Base-by-base conservation (phyloP, 2,797 vertebrate genomes). In the Loriculus beryllinus region DNA sequence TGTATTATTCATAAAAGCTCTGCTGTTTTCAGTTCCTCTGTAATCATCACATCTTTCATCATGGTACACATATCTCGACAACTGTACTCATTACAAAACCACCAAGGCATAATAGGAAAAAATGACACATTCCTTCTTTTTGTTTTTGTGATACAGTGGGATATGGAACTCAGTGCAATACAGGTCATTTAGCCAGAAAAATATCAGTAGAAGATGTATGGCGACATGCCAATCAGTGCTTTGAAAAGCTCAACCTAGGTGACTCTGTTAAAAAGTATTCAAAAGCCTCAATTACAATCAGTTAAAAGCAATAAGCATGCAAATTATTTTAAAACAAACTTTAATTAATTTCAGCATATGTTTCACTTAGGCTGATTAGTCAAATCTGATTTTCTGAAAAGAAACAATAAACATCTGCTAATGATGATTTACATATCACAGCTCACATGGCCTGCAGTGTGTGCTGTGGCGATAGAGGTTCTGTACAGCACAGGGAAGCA, bases 331-430 rank as follows among this genome's bases (percentile, higher is more conserved):
- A 96, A 97, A 97, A 95, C 89, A 92, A 97, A 94, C 89, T 96
- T 95, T 95, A 97, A 96, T 96, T 97, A 97, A 97, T 97, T 94
- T 96, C 93, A 97, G 90, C 95, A 97, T 97, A 93, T 97, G 95
- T 94, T 97, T 97, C 92, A 93, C 90, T 96, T 96, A 95, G 94
- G 89, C 91, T 96, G 92, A 96, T 94, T 86, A 93, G 95, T 92
- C 95, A 97, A 95, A 96, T 94, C 88, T 96, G 96, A 96, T 94
- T 96, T 97, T 92, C 91, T 88, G 82, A 96, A 95, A 97, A 95
- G 93, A 96, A 96, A 97, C 83, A 95, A 97, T 95, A 97, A 97
- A 96, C 96, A 96, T 93, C 96, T 96, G 80, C 84, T 95, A 96
- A 96, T 97, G 94, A 92, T 92, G 90, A 96, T 97, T 96, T 97